Evolutionary conservation across 2,888 invertebrate species (phyloP), one percentile per base, ranked within the genome.

Genomic region (Hofmannophila pseudospretella): DNA sequence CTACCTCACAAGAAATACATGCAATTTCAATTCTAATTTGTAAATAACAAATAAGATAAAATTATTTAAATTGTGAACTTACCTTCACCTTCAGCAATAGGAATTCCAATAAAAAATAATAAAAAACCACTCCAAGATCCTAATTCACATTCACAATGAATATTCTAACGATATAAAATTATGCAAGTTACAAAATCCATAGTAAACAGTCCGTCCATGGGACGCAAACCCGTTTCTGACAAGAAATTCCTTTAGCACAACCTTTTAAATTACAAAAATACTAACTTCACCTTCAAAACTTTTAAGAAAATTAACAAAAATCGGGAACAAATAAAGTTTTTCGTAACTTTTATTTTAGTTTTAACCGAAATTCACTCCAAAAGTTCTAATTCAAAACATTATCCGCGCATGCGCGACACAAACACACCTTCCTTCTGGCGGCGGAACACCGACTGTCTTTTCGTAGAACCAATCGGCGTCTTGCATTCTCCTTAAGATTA

Each of bases 401-500:
- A 39, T 32, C 34, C 3, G 11, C 67, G 69, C 73, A 52, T 53
- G 68, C 71, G 71, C 64, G 42, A 56, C 59, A 44, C 27, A 58
- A 59, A n/a, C 57, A 42, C 45, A 40, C 57, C 46, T 48, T 53
- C 45, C 45, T 48, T 50, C 45, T n/a, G n/a, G n/a, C n/a, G 44
- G 41, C 58, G 44, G 50, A 25, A 8, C 32, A 11, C 50, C 60
- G 58, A 76, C 76, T 74, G 58, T 41, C 40, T 38, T 35, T 34
- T 27, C 36, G 33, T 11, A 32, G 45, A 42, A 44, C 76, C 75
- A 75, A 73, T 76, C 61, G 60, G 48, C 51, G 57, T 45, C 57
- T 63, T 63, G 70, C 79, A 70, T 79, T 82, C 80, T 74, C 79
- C 64, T 42, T n/a, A 5, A 23, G 2, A n/a, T 2, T 2, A 2